These are phyloP conservation scores for Scomber scombrus DNA, from an alignment of 2,113 vertebrate species.

Conservation along the genomic window DNA sequence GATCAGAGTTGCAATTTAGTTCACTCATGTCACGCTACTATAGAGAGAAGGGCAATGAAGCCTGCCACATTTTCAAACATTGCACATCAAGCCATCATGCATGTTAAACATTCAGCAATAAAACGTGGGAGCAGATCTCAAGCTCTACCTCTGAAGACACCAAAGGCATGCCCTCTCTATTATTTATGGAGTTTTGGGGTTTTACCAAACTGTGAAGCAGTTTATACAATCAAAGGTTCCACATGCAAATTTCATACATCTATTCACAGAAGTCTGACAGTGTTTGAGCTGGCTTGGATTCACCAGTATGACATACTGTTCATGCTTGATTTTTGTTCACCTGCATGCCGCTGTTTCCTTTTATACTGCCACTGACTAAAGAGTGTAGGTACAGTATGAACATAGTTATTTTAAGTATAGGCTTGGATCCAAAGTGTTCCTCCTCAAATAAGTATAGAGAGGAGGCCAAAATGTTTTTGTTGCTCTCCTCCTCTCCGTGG, in stretches of 20 bases:
- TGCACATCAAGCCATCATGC: constrained; percentile 4
- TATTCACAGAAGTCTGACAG: neutral
- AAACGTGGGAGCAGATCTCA: neutral
- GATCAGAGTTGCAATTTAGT: neutral
- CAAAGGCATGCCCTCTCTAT: neutral
- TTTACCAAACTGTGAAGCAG: neutral
- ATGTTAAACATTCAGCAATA: neutral
- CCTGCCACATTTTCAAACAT: neutral
- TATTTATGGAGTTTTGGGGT: constrained; percentile 9
- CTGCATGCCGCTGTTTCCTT: constrained; percentile 37
- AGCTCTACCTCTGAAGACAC: neutral
- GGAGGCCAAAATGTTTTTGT: constrained; percentile 28
- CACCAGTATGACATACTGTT: constrained; percentile 2
- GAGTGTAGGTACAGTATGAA: constrained; percentile 41
- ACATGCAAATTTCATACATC: neutral
- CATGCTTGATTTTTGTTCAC: constrained; percentile 9
- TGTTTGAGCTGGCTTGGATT: constrained; percentile 7
- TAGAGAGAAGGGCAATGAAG: neutral
- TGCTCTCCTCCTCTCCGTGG: constrained; percentile 19
- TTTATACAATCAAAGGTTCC: constrained; percentile 10
- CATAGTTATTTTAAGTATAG: constrained; percentile 45
- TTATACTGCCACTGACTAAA: constrained; percentile 49
- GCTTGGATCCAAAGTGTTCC: constrained; percentile 28
- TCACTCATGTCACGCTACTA: neutral
- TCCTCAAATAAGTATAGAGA: constrained; percentile 34